Conservation (phyloP, 2,888 invertebrate genomes). For the Stegophylla sp. region DNA sequence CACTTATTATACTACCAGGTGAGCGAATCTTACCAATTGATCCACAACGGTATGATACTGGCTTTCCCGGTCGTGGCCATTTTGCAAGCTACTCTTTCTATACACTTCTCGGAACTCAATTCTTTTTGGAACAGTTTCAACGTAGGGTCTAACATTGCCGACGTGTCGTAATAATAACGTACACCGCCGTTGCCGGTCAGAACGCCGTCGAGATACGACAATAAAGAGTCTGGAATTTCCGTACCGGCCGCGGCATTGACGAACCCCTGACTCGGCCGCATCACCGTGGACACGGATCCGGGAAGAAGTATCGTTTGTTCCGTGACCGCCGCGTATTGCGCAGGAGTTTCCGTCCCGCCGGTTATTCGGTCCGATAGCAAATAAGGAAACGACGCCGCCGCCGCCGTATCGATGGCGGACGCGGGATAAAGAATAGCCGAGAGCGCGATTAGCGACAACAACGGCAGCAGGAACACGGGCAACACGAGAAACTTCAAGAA, state of each 20-base stretch:
- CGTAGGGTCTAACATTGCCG: background rate
- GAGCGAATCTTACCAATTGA: conserved; percentile 45
- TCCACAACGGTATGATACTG: conserved; percentile 14
- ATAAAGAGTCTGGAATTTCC: background rate
- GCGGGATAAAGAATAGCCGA: background rate
- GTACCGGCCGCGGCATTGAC: no score
- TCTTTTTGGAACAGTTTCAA: background rate
- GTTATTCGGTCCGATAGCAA: no score
- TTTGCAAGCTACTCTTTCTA: conserved; percentile 61
- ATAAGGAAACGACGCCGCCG: no score
- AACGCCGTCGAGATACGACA: no score
- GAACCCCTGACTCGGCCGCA: background rate
- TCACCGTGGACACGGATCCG: background rate
- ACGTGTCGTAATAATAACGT: background rate
- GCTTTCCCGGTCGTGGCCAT: conserved; percentile 60
- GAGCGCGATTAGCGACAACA: conserved; percentile 54
- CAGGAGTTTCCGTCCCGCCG: background rate
- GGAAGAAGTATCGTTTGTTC: background rate
- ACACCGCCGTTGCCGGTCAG: background rate
- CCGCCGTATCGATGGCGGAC: background rate
- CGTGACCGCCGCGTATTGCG: no score
- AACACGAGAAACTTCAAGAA: conserved; percentile 61
- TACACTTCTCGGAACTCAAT: conserved; percentile 58
- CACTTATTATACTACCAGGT: background rate
- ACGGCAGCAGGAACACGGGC: conserved; percentile 60